Evolutionary conservation across 2,797 vertebrate genomes (phyloP), one percentile per base, ranked within the genome.

Genomic region (Syngnathus acus): DNA sequence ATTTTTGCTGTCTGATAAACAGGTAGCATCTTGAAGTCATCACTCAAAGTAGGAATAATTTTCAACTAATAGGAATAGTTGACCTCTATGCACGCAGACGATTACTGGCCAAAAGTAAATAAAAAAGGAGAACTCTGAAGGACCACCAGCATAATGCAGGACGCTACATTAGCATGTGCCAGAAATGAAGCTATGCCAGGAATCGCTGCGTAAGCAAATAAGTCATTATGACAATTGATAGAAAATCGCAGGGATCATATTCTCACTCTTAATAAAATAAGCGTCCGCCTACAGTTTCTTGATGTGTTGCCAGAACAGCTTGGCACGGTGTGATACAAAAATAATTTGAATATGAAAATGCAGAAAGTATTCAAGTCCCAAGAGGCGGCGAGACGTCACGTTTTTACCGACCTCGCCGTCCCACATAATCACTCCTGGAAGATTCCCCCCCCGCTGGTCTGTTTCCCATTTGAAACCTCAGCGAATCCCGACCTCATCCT

Each of bases 401-500:
- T 84, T 79, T 82, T 80, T 76, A 86, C 53, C 72, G 79, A 84
- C 72, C 72, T 75, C 64, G 70, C 75, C 65, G 77, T 87, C 81
- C 82, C 78, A 87, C 82, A 85, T 84, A 87, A 88, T 88, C 81
- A 77, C 72, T 72, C 69, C 81, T 82, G 80, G 80, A 87, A 82
- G 75, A 89, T 43, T 72, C 74, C 83, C 32, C 32, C 32, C 32
- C 40, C 37, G 59, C 71, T 75, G 69, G 87, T 89, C 88, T 89
- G 88, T 84, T 90, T 88, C 82, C 82, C 75, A 88, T 91, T 89
- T 89, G 72, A 82, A 84, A 86, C 81, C 32, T 32, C 32, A 32
- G 32, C 32, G 32, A 32, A 32, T 32, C 32, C 32, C 32, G 32
- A 32, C 32, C 32, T 32, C 32, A 32, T 32, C 32, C 32, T 32